phyloP scores from a whole-genome alignment of 1,140 invertebrate species.

The Drosophila kepulauana region DNA sequence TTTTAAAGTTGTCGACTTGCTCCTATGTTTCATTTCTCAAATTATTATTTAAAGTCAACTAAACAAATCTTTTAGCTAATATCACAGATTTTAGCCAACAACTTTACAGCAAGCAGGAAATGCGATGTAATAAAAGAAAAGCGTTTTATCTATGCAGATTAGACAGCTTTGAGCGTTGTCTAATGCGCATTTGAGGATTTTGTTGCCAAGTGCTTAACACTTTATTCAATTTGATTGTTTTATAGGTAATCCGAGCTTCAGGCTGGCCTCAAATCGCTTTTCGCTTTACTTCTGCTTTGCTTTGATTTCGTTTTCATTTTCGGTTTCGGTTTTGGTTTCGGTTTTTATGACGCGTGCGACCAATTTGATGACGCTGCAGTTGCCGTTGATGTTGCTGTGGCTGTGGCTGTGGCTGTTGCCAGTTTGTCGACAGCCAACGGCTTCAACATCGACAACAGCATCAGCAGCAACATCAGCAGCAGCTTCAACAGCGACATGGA shows the following conservation, averaged over 20 bases:
- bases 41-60: no score
- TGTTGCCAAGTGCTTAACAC: constrained; percentile 13
- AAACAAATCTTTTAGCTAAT: neutral
- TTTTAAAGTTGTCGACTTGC: no score
- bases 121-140: neutral
- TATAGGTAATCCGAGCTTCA: constrained; percentile 38
- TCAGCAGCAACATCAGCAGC: constrained; percentile 4
- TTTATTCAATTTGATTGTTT: constrained; percentile 4
- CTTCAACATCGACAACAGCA: constrained; percentile 11
- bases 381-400: constrained; percentile 27
- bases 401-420: constrained; percentile 30
- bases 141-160: no score
- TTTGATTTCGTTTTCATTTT: constrained; percentile 29
- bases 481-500: constrained; percentile 24
- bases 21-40: no score
- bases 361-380: constrained; percentile 54
- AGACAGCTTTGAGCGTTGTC: neutral
- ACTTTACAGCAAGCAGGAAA: neutral
- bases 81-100: neutral
- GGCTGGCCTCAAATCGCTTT: neutral
- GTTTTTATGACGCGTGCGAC: constrained; percentile 67
- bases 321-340: constrained; percentile 22
- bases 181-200: constrained; percentile 6
- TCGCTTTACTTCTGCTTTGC: neutral
- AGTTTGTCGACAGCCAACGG: constrained; percentile 13